Percentiles rank a stretch among this genome's conserved stretches.
These are phyloP conservation scores for Perca schrenkii DNA, from an alignment of 2,113 vertebrate species.

Conservation along the genomic window DNA sequence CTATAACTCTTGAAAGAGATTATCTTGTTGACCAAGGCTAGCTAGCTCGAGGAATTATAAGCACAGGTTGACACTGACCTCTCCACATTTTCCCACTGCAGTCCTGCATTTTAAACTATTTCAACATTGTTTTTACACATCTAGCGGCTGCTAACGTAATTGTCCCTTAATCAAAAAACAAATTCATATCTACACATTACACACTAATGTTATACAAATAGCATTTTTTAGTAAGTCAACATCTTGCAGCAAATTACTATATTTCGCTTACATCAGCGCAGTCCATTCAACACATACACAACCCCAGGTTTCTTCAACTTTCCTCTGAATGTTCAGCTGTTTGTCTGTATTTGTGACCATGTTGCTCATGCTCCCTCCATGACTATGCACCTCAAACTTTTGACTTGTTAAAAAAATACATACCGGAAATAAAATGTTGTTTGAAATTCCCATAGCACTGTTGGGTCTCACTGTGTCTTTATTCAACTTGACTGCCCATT, in stretches of 20 bases:
- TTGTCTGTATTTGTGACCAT: conserved; percentile 71
- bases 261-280: conserved; percentile 20
- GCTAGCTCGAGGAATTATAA: conserved; percentile 30
- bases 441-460: conserved; percentile 44
- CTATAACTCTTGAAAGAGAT: conserved; percentile 1
- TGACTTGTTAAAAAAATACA: conserved; percentile 73
- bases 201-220: conserved; percentile 21
- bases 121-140: conserved; percentile 24
- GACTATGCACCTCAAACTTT: conserved; percentile 82
- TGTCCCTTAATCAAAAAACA: conserved; percentile 9
- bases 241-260: conserved; percentile 30
- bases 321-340: conserved; percentile 72
- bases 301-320: conserved; percentile 36
- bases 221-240: conserved; percentile 9
- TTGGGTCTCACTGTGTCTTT: conserved; percentile 41
- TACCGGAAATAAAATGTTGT: conserved; percentile 80
- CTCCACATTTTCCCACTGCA: conserved; percentile 19
- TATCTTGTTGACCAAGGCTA: conserved; percentile 19
- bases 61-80: conserved; percentile 52
- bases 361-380: conserved; percentile 81
- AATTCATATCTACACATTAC: not conserved
- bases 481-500: not conserved
- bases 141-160: not conserved
- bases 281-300: conserved; percentile 7
- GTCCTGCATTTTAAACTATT: conserved; percentile 39